Percentiles rank a stretch among this genome's conserved stretches.
Evolutionary conservation across 2,113 vertebrate genomes (phyloP).

Genomic region (Chaetura pelagica): DNA sequence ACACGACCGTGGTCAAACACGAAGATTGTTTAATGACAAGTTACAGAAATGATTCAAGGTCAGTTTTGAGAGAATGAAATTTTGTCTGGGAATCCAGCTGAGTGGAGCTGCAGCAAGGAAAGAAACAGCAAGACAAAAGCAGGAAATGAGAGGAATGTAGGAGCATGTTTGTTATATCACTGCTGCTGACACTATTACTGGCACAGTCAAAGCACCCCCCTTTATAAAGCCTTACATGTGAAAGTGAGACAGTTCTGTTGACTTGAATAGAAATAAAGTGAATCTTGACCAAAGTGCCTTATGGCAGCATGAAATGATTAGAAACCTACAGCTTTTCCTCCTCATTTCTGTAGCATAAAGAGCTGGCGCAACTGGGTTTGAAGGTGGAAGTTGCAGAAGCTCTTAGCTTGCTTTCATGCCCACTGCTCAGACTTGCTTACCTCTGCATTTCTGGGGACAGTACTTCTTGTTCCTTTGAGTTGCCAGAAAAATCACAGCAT

Average conservation of each 20-base stretch:
- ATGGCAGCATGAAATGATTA: background rate
- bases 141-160: background rate
- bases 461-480: background rate
- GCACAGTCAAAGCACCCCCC: background rate
- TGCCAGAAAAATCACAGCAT: background rate
- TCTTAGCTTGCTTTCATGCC: background rate
- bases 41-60: background rate
- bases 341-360: background rate
- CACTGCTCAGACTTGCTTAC: background rate
- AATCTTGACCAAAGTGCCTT: background rate
- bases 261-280: background rate
- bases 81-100: background rate
- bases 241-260: background rate
- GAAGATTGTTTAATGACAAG: background rate
- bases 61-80: background rate
- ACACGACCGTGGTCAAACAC: rapidly evolving
- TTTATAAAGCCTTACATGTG: background rate
- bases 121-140: background rate
- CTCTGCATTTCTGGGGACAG: background rate
- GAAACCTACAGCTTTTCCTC: background rate
- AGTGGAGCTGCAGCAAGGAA: background rate
- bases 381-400: background rate
- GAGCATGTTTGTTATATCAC: background rate
- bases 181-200: background rate
- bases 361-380: background rate